Evolutionary conservation across 2,797 vertebrate species (phyloP), one percentile per base, ranked within the genome.

Genomic region (Rousettus madagascariensis): DNA sequence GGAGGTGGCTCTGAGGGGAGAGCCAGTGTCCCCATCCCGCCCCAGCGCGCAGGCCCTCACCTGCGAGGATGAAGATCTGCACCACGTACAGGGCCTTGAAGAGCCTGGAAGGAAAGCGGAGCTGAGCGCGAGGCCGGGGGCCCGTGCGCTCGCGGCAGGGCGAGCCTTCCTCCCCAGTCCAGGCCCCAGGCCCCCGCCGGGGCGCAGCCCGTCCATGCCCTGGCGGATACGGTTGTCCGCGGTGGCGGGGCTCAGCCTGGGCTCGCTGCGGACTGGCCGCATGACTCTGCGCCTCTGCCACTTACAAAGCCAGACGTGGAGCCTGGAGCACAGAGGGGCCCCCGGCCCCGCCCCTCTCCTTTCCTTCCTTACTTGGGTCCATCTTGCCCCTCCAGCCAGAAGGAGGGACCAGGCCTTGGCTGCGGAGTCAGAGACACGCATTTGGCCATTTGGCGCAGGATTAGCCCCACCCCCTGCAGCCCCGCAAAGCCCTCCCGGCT

Each of bases 21-120:
- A 43, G 10, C n/a, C 30, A 2, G 15, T n/a, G 19, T 17, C 63
- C 46, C 16, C 0, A 43, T 4, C 4, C 36, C 15, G 26, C 13
- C 22, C 28, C n/a, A n/a, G 38, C 12, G 7, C 43, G 59, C 79
- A 43, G 55, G 33, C 22, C 61, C 74, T 91, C 22, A 95, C 94
- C 94, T 86, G 84, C 43, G 3, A 96, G 79, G 69, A 93, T 3
- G 53, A 95, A 83, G 84, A 93, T 3, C 2, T 86, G 84, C 3
- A 61, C 33, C 13, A 59, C 0, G 1, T 36, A 95, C 13, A 95
- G 92, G 79, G 46, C 24, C 75, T 26, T 74, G 84, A 1, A 88
- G 78, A 94, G 68, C 71, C 96, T 93, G 63, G 36, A 59, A 74
- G 53, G 53, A 20, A 79, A 68, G 38, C 26, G 11, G 15, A 19